Evolutionary conservation across 1,140 invertebrate genomes (phyloP).

Genomic region (Maniola jurtina): DNA sequence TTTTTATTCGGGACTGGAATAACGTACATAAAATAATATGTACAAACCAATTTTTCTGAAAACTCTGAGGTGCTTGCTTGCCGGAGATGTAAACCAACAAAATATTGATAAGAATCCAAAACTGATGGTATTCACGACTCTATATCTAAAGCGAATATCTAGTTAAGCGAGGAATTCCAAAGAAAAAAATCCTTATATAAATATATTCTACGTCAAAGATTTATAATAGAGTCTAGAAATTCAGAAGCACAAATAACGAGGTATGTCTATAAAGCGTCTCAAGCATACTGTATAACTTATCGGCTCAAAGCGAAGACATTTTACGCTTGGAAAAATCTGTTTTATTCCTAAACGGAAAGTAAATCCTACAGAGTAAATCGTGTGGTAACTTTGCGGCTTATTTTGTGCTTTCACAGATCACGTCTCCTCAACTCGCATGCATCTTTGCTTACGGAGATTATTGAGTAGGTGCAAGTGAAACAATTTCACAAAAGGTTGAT

Average conservation of each 20-base stretch:
- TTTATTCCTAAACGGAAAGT: slow-evolving; percentile 1
- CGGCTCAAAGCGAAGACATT: slow-evolving; percentile 2
- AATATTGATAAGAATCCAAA: too few species aligned
- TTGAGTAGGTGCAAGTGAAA: background rate
- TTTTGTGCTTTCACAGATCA: background rate
- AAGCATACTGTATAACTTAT: slow-evolving; percentile 1
- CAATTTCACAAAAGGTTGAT: background rate
- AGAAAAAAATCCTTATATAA: background rate
- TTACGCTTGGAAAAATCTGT: slow-evolving; percentile 3
- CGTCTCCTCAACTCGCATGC: background rate
- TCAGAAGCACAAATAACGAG: slow-evolving; percentile 1
- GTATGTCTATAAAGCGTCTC: background rate
- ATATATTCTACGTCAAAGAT: background rate
- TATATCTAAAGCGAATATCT: too few species aligned
- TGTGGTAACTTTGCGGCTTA: background rate
- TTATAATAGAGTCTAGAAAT: background rate
- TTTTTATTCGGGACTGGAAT: too few species aligned
- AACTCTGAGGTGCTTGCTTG: too few species aligned
- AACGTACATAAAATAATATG: too few species aligned
- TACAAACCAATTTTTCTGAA: too few species aligned
- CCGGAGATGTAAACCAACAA: too few species aligned
- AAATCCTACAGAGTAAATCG: background rate
- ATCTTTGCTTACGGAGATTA: background rate
- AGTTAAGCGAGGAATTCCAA: too few species aligned
- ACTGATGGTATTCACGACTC: too few species aligned